Base-by-base conservation (phyloP, 2,797 vertebrate species). In the Taenioides sp. region DNA sequence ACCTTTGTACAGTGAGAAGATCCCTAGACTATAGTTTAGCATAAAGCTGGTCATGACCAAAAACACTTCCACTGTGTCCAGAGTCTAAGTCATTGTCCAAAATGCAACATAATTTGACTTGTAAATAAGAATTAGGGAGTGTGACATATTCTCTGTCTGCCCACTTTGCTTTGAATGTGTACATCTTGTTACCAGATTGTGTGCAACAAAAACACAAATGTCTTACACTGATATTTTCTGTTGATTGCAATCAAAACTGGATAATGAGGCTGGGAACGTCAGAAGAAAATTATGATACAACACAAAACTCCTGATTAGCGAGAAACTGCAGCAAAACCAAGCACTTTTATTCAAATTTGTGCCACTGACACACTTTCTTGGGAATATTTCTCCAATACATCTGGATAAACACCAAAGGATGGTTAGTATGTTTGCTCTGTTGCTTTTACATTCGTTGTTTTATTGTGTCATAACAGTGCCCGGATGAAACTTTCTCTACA, bases 231-330 rank as follows among this genome's bases (percentile, higher is more conserved):
- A 69, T 68, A 58, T 71, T 78, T 86, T 74, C 69, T 73, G 72
- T 70, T 84, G 75, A 87, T 80, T 85, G 82, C 76, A 84, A 85
- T 86, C 73, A 84, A 74, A 85, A 71, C 31, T 65, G 61, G 60
- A 55, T 72, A 73, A 77, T 69, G 77, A 79, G 63, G 76, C 47
- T 61, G 65, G 43, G 54, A 81, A 76, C 49, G 43, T 47, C 34
- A 74, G 31, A 55, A 23, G 27, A 43, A 80, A 67, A 74, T 73
- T 80, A 58, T 64, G 50, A 65, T 55, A 69, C 72, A 49, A 71
- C 43, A 70, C 70, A 9, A 11, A 74, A 27, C 43, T 47, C 17
- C 34, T 52, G 71, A 55, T 61, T 40, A 58, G 20, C 17, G 23
- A 28, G 23, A 18, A 27, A 65, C 43, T 71, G 47, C 6, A 12